A percentile compares a stretch with the other conserved stretches of the same genome.
These are phyloP conservation scores for Apamea crenata DNA, from an alignment of 2,888 invertebrate species.

Conservation along the genomic window DNA sequence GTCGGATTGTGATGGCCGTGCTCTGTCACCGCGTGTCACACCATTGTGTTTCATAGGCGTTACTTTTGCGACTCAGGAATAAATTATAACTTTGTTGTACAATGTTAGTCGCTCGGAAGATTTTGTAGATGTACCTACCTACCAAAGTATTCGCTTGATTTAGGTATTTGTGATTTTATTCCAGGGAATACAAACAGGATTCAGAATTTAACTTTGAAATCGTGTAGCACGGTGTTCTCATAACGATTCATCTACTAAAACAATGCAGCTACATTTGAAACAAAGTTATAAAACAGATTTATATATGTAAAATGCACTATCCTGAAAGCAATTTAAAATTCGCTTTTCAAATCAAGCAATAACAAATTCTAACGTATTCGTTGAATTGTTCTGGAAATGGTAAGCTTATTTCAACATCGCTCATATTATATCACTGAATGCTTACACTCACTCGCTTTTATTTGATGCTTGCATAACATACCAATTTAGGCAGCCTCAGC, in stretches of 20 bases:
- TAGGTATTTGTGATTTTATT: slow-evolving; percentile 25
- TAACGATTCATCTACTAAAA: slow-evolving; percentile 48
- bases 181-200: slow-evolving; percentile 13
- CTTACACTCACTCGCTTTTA: slow-evolving; percentile 76
- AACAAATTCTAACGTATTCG: slow-evolving; percentile 69
- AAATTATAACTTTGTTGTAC: slow-evolving; percentile 58
- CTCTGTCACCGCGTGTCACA: slow-evolving; percentile 48
- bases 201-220: slow-evolving; percentile 33
- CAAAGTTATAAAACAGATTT: slow-evolving; percentile 50
- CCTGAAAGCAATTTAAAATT: slow-evolving; percentile 64
- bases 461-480: slow-evolving; percentile 80
- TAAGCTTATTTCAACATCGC: slow-evolving; percentile 74
- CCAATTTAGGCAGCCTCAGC: slow-evolving; percentile 81
- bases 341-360: slow-evolving; percentile 71
- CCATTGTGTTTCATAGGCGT: slow-evolving; percentile 52
- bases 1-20: slow-evolving; percentile 47
- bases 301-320: slow-evolving; percentile 55
- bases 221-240: slow-evolving; percentile 8
- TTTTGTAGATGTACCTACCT: slow-evolving; percentile 12
- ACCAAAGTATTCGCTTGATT: slow-evolving; percentile 22
- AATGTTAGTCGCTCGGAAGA: slow-evolving; percentile 35
- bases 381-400: slow-evolving; percentile 70
- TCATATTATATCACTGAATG: slow-evolving; percentile 74
- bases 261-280: slow-evolving; percentile 45
- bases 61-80: slow-evolving; percentile 55